Conservation (phyloP, 2,797 vertebrate species). For the Aldrovandia affinis region DNA sequence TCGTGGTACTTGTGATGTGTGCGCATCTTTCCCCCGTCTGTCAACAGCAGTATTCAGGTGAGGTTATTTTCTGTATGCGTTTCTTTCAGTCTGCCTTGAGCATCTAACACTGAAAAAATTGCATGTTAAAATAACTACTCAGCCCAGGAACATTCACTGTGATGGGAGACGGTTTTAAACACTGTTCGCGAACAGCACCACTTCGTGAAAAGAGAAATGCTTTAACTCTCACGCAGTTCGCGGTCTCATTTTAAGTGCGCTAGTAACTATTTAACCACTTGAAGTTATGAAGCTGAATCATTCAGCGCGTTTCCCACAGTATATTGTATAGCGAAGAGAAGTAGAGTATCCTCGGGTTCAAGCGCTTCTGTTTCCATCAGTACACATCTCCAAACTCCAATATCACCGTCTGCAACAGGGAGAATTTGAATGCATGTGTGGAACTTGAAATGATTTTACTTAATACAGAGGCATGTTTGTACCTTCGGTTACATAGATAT, state of each 20-base stretch:
- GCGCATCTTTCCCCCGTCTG: too few relatives aligned
- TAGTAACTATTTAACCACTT: neutral
- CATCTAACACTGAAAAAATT: too few relatives aligned
- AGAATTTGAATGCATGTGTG: slow-evolving; percentile 42
- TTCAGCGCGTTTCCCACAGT: neutral
- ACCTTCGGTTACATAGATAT: slow-evolving; percentile 43
- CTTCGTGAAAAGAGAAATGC: neutral
- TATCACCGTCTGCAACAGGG: slow-evolving; percentile 22
- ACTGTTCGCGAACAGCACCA: too few relatives aligned
- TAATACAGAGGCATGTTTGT: slow-evolving; percentile 41
- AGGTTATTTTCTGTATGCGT: too few relatives aligned
- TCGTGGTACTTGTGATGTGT: too few relatives aligned
- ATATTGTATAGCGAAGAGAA: neutral
- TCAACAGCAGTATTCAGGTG: too few relatives aligned
- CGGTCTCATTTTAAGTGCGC: neutral
- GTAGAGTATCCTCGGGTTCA: neutral
- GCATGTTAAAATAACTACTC: too few relatives aligned
- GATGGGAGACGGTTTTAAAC: neutral
- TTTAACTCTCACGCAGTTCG: neutral
- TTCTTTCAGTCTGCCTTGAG: too few relatives aligned
- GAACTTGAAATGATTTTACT: slow-evolving; percentile 56
- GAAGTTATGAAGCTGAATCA: neutral
- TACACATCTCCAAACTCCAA: slow-evolving; percentile 41
- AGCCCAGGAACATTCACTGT: neutral
- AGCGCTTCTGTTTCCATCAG: neutral